phyloP scores from a whole-genome alignment of 1,140 invertebrate genomes.

The Homalodisca vitripennis region DNA sequence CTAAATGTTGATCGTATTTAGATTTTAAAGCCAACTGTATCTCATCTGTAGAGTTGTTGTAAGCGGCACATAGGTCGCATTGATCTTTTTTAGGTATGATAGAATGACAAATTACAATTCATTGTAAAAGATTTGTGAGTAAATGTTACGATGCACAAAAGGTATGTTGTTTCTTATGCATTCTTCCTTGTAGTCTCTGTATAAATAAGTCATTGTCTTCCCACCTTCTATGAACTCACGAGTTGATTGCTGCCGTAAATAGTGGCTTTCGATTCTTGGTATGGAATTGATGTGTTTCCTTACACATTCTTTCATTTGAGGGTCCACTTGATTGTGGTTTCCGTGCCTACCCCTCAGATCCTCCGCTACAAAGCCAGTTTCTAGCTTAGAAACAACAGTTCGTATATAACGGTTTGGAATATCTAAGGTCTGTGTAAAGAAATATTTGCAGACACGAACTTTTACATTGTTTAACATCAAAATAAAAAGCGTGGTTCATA shows the following conservation, averaged over 20 bases:
- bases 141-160: conserved; percentile 26
- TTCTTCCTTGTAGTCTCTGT: conserved; percentile 33
- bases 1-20: conserved; percentile 10
- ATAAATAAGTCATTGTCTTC: conserved; percentile 24
- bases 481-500: conserved; percentile 9
- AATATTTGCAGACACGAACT: conserved; percentile 34
- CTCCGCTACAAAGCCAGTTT: conserved; percentile 14
- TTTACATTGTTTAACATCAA: conserved; percentile 14
- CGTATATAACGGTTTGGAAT: conserved; percentile 32
- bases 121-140: conserved; percentile 13
- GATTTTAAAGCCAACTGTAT: not conserved
- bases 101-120: conserved; percentile 31
- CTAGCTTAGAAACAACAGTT: conserved; percentile 29
- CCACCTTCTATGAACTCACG: conserved; percentile 36
- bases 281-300: conserved; percentile 36
- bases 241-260: conserved; percentile 22
- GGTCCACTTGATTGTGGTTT: conserved; percentile 23
- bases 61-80: conserved; percentile 32
- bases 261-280: conserved; percentile 36
- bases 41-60: conserved; percentile 1
- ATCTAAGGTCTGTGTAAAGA: conserved; percentile 36
- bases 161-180: conserved; percentile 31
- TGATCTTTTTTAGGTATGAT: conserved; percentile 37
- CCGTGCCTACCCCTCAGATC: conserved; percentile 35
- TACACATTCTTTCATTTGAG: conserved; percentile 28